These are phyloP conservation scores for Pyrrhosoma nymphula DNA, from an alignment of 2,888 invertebrate genomes.

Conservation along the genomic window DNA sequence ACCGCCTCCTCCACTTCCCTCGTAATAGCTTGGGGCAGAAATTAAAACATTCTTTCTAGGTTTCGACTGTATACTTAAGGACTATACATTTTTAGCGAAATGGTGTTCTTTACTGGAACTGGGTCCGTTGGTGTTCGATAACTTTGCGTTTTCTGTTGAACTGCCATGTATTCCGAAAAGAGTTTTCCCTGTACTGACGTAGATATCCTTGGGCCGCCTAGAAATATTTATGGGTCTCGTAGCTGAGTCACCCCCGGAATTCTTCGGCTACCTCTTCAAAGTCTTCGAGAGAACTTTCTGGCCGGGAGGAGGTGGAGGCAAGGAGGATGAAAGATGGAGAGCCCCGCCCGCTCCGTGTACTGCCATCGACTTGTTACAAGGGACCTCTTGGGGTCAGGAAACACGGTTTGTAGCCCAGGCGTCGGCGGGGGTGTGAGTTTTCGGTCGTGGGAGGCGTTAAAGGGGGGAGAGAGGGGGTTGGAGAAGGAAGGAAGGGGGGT, in stretches of 20 bases:
- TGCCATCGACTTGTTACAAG: conserved; percentile 50
- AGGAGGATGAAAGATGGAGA: not conserved
- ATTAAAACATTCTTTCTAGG: too few relatives aligned
- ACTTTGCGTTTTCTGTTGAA: too few relatives aligned
- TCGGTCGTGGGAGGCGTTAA: conserved; percentile 24
- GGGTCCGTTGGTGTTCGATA: too few relatives aligned
- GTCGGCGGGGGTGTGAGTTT: conserved; percentile 41
- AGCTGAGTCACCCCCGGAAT: not conserved
- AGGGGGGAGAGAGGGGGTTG: not conserved
- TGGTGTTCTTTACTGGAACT: too few relatives aligned
- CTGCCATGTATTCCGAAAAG: not conserved
- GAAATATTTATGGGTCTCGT: not conserved
- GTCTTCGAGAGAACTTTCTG: not conserved
- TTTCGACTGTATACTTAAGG: too few relatives aligned
- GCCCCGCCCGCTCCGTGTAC: conserved; percentile 47
- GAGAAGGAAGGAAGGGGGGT: not conserved
- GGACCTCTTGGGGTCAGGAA: conserved; percentile 55
- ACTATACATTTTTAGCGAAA: too few relatives aligned
- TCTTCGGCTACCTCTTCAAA: conserved; percentile 14
- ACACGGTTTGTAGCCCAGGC: conserved; percentile 57
- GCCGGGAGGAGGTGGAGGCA: not conserved
- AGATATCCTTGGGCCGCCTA: not conserved
- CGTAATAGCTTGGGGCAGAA: too few relatives aligned
- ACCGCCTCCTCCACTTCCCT: too few relatives aligned
- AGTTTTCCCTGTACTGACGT: not conserved